Evolutionary conservation across 2,888 invertebrate genomes (phyloP).

Genomic region (Danaus chrysippus): DNA sequence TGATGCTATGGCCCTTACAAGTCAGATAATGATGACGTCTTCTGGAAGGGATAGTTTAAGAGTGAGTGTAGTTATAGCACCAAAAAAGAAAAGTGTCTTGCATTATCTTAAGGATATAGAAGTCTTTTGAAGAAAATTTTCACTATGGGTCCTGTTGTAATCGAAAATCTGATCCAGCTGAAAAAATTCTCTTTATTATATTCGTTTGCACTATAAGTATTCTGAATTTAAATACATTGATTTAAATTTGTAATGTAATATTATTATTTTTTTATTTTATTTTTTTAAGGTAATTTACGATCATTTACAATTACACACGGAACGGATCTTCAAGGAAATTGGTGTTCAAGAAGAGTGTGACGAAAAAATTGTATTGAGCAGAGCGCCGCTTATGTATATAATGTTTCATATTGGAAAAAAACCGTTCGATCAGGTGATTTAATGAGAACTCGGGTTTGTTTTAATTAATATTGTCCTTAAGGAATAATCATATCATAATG

Average conservation of each 20-base stretch:
- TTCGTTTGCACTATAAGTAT: too few relatives aligned
- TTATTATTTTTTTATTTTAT: not conserved
- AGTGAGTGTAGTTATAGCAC: slow-evolving; percentile 39
- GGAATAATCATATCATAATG: not conserved
- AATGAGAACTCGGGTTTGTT: not conserved
- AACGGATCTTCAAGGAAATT: slow-evolving; percentile 82
- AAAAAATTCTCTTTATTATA: too few relatives aligned
- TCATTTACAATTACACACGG: slow-evolving; percentile 83
- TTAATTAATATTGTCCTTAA: not conserved
- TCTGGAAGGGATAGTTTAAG: slow-evolving; percentile 78
- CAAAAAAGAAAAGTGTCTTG: too few relatives aligned
- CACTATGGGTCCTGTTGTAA: too few relatives aligned
- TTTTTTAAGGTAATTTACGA: slow-evolving; percentile 81
- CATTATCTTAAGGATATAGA: too few relatives aligned
- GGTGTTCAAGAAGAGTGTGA: slow-evolving; percentile 55
- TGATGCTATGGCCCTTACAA: slow-evolving; percentile 74
- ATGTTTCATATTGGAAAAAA: slow-evolving; percentile 90
- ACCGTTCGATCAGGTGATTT: slow-evolving; percentile 86
- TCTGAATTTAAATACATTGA: not conserved
- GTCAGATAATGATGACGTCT: slow-evolving; percentile 80
- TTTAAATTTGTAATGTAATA: not conserved
- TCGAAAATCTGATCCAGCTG: too few relatives aligned
- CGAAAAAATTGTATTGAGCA: slow-evolving; percentile 48
- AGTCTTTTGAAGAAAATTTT: too few relatives aligned
- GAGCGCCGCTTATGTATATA: slow-evolving; percentile 81